Evolutionary conservation across 2,888 invertebrate genomes (phyloP).

Genomic region (Protodeltote pygarga): DNA sequence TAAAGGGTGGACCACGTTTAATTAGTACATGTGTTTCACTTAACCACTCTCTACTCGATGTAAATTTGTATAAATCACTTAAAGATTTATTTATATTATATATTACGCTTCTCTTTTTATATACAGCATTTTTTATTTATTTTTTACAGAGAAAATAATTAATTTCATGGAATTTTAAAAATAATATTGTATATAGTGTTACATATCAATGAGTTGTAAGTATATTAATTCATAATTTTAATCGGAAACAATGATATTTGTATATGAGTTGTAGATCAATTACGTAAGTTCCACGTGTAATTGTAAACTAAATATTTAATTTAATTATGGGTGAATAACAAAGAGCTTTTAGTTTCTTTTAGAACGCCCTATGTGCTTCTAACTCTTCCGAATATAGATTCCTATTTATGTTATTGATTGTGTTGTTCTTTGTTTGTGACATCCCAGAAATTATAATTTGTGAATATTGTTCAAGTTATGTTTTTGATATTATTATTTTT

Average conservation of each 20-base stretch:
- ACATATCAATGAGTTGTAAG: constrained; percentile 73
- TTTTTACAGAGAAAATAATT: constrained; percentile 48
- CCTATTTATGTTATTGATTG: constrained; percentile 29
- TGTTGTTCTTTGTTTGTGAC: constrained; percentile 29
- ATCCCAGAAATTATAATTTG: constrained; percentile 14
- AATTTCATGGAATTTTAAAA: constrained; percentile 45
- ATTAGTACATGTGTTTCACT: constrained; percentile 55
- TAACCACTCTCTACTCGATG: constrained; percentile 37
- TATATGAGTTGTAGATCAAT: constrained; percentile 51
- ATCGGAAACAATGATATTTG: constrained; percentile 50
- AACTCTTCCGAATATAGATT: constrained; percentile 49
- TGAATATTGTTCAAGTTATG: constrained; percentile 16
- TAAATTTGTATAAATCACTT: constrained; percentile 57
- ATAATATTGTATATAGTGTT: constrained; percentile 74
- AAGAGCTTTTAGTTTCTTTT: constrained; percentile 41
- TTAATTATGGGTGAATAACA: constrained; percentile 32
- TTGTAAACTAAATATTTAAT: constrained; percentile 33
- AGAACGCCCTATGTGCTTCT: constrained; percentile 47
- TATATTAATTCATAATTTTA: constrained; percentile 53
- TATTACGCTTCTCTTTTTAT: constrained; percentile 53
- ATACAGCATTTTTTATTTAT: constrained; percentile 63
- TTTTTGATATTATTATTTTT: constrained; percentile 9
- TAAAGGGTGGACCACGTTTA: constrained; percentile 81
- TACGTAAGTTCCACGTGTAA: constrained; percentile 37
- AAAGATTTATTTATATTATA: constrained; percentile 40